These are phyloP conservation scores for Lasioglossum pauxillum DNA, from an alignment of 2,888 invertebrate species.

Conservation along the genomic window DNA sequence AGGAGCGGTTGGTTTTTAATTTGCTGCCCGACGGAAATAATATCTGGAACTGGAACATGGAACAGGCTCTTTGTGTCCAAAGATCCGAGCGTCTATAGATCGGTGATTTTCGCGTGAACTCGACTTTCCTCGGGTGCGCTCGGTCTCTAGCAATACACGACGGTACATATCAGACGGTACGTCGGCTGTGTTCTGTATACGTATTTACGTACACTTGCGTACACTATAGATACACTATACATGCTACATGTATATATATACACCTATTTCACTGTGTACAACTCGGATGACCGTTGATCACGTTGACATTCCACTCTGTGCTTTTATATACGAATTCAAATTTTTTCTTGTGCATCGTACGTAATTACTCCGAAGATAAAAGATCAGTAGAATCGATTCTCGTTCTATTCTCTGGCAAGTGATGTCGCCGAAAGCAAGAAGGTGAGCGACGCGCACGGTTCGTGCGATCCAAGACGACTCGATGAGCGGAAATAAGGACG, in stretches of 20 bases:
- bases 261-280: slow-evolving; percentile 34
- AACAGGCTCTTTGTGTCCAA: slow-evolving; percentile 17
- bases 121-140: slow-evolving; percentile 28
- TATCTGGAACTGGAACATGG: neutral
- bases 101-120: slow-evolving; percentile 25
- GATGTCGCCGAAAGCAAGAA: slow-evolving; percentile 4
- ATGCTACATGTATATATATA: neutral
- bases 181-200: neutral
- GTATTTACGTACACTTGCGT: neutral
- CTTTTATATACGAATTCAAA: slow-evolving; percentile 10
- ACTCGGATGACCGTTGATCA: slow-evolving; percentile 51
- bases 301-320: slow-evolving; percentile 50
- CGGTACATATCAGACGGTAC: neutral
- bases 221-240: neutral
- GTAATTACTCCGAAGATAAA: neutral
- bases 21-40: neutral
- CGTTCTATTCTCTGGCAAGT: neutral
- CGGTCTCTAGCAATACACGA: slow-evolving; percentile 25
- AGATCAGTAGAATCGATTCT: neutral
- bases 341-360: neutral
- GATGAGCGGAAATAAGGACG: slow-evolving; percentile 26
- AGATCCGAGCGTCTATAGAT: slow-evolving; percentile 34
- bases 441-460: neutral
- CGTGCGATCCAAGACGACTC: slow-evolving; percentile 5
- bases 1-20: neutral